A percentile compares a stretch with the other conserved stretches of the same genome.
Evolutionary conservation across 2,888 invertebrate species (phyloP).

Genomic region (Lepidonotus clava): DNA sequence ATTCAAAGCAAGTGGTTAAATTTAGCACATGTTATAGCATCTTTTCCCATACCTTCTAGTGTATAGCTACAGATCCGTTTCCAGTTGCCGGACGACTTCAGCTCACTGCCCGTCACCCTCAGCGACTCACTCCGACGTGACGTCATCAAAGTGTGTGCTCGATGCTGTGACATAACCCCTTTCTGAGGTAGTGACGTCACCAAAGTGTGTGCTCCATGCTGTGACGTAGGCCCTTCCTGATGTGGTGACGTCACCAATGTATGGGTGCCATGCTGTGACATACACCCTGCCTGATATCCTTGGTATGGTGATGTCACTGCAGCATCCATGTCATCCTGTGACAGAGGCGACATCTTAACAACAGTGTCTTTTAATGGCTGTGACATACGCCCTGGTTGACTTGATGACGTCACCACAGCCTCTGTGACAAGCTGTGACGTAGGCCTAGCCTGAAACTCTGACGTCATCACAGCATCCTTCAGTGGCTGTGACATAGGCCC

Average conservation of each 20-base stretch:
- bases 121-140: not conserved
- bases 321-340: not conserved
- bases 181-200: not conserved
- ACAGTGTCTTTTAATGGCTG: too few relatives aligned
- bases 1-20: too few relatives aligned
- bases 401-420: not conserved
- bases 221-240: not conserved
- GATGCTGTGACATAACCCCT: not conserved
- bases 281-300: not conserved
- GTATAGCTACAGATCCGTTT: not conserved
- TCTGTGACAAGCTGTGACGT: not conserved
- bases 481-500: not conserved
- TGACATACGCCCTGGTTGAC: too few relatives aligned
- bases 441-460: not conserved
- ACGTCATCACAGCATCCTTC: not conserved
- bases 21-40: too few relatives aligned
- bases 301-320: not conserved
- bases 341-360: too few relatives aligned
- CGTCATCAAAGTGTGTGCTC: not conserved
- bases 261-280: not conserved
- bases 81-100: not conserved
- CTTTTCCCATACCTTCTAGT: not conserved
- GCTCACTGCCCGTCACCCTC: not conserved
- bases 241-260: not conserved
- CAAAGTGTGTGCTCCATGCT: not conserved